Base-by-base conservation (phyloP, 2,113 vertebrate species). In the Forbesichthys agassizii region DNA sequence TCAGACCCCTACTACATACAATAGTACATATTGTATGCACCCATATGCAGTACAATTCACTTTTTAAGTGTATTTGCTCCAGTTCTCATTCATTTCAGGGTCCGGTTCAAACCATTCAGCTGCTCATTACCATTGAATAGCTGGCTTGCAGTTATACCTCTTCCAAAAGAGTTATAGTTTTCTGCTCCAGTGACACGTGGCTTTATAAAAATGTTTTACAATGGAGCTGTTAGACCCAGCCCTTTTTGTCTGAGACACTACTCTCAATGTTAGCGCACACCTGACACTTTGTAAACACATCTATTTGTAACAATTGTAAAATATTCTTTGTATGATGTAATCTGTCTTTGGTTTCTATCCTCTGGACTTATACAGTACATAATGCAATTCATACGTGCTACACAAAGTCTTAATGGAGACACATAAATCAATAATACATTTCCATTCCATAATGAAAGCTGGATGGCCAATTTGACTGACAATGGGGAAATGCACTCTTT, bases 191-290 rank as follows among this genome's bases (percentile, higher is more conserved):
- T 82, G 78, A 88, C 79, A 88, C 83, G 84, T 70, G 79, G 85
- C 78, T 87, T 86, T 78, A 88, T 89, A 84, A 86, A 88, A 85
- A 48, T 58, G 61, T 88, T 88, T 89, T 85, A 86, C 80, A 71
- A 76, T 84, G 75, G 77, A 79, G 78, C 72, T 73, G 75, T 73
- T 74, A 80, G 79, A 85, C 79, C 79, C 71, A 64, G 57, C 68
- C 61, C 33, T 76, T 75, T 27, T 74, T 81, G 77, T 80, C 62
- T 71, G 51, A 73, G 68, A 68, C 64, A 16, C 52, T 58, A 48
- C 16, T 61, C 55, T 51, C 68, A 60, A 71, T 52, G 36, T 47
- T 33, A 16, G 67, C 68, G 55, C 52, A 55, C 56, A 71, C 56
- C 64, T 60, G 51, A 66, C 71, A 69, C 47, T 8, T 8, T 42